Evolutionary conservation across 2,113 vertebrate genomes (phyloP).

Genomic region (Psilopsiagon aymara): DNA sequence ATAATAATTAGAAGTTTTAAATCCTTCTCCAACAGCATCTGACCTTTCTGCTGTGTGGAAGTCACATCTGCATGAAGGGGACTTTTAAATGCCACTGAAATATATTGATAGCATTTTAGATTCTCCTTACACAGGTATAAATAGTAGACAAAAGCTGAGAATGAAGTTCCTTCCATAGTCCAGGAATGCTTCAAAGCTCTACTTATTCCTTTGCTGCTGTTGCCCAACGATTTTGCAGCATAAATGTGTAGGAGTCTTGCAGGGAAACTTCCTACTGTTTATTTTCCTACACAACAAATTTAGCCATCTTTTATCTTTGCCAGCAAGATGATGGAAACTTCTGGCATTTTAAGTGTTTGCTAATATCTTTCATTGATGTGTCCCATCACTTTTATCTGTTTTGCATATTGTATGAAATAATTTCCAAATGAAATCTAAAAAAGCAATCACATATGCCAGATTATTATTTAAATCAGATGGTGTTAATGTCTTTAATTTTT

Average conservation of each 20-base stretch:
- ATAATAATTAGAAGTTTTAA: background rate
- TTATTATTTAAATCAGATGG: constrained; percentile 40
- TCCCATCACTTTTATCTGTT: background rate
- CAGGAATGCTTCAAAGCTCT: background rate
- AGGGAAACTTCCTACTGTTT: background rate
- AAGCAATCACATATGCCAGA: background rate
- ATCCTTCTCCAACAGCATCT: background rate
- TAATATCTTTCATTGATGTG: background rate
- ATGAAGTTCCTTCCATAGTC: rapidly evolving
- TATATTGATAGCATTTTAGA: background rate
- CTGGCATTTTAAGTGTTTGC: background rate
- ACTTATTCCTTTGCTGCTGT: background rate
- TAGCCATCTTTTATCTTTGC: background rate
- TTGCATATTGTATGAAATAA: background rate
- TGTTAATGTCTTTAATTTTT: constrained; percentile 29
- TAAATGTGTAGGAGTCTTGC: background rate
- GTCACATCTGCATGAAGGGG: background rate
- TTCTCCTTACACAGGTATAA: background rate
- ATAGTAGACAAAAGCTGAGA: background rate
- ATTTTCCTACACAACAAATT: background rate
- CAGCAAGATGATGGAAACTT: background rate
- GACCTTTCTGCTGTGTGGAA: background rate
- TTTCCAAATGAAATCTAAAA: background rate
- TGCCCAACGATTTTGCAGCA: background rate
- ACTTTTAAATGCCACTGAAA: background rate